phyloP scores from a whole-genome alignment of 1,140 invertebrate genomes.

The Orussus abietinus region DNA sequence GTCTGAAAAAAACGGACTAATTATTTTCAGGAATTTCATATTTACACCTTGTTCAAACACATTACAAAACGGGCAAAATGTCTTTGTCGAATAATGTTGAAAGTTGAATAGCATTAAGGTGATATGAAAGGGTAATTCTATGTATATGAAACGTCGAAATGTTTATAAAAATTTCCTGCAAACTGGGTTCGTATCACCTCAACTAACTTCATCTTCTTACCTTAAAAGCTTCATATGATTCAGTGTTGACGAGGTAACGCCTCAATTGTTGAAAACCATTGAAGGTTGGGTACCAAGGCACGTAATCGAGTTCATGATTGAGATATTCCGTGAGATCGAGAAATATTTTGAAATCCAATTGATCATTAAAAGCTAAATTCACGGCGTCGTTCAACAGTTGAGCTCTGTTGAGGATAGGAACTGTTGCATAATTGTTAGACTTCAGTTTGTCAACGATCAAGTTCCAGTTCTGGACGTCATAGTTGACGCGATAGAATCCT shows the following conservation, averaged over 20 bases:
- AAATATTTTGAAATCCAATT: conserved; percentile 51
- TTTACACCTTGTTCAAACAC: conserved; percentile 1
- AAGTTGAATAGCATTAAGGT: conserved; percentile 1
- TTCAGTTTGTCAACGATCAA: conserved; percentile 63
- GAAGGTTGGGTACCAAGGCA: conserved; percentile 63
- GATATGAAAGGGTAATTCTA: not conserved
- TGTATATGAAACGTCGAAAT: not conserved
- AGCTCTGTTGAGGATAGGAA: conserved; percentile 63
- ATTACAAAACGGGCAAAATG: not conserved
- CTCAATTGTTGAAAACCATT: conserved; percentile 53
- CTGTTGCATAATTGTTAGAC: conserved; percentile 44
- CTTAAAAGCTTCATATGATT: conserved; percentile 8
- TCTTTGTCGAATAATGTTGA: conserved; percentile 15
- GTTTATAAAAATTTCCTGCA: not conserved
- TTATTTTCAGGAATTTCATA: conserved; percentile 10
- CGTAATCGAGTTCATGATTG: conserved; percentile 59
- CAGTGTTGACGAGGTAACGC: conserved; percentile 31
- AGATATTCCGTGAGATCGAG: conserved; percentile 61
- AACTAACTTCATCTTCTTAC: conserved; percentile 11
- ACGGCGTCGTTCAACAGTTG: conserved; percentile 75
- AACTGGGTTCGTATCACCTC: not conserved
- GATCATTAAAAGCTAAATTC: conserved; percentile 58
- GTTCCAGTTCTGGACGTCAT: conserved; percentile 73
- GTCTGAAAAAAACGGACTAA: conserved; percentile 55
- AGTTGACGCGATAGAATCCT: conserved; percentile 79